Percentiles rank a stretch among this genome's conserved stretches.
These are phyloP conservation scores for Brachionichthys hirsutus DNA, from an alignment of 2,113 vertebrate genomes.

Conservation along the genomic window DNA sequence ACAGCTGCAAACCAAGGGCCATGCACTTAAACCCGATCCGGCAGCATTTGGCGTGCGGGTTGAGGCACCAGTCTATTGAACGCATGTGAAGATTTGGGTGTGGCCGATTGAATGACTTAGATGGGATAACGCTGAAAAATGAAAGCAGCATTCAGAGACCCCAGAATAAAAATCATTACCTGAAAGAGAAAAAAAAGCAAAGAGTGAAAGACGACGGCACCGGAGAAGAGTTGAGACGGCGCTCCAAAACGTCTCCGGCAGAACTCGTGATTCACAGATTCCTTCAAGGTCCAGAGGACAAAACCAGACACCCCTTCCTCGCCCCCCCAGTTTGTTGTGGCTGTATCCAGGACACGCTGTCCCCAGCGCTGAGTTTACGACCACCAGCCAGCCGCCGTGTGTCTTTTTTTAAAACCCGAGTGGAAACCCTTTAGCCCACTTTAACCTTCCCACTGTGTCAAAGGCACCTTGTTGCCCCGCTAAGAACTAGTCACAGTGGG, in stretches of 20 bases:
- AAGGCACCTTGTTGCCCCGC: constrained; percentile 57
- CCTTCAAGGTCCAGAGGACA: constrained; percentile 4
- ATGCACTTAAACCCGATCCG: constrained; percentile 39
- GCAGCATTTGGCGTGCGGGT: constrained; percentile 8
- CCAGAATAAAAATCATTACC: no score
- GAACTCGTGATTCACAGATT: background rate
- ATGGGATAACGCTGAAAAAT: no score
- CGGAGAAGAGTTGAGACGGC: background rate
- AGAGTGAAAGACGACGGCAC: no score
- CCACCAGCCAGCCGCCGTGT: constrained; percentile 23
- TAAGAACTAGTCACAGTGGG: background rate
- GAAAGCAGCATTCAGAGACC: no score
- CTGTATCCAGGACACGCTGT: constrained; percentile 68
- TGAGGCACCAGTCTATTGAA: background rate
- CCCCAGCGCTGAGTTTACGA: constrained; percentile 49
- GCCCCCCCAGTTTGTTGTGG: constrained; percentile 56
- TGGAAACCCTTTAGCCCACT: constrained; percentile 55
- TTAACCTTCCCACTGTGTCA: constrained; percentile 36
- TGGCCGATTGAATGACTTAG: no score
- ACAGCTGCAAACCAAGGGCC: constrained; percentile 20
- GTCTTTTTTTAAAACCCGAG: constrained; percentile 66
- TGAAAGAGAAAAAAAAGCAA: background rate
- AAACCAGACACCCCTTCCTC: background rate
- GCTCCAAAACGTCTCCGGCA: no score
- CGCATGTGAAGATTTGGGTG: no score